A percentile compares a stretch with the other conserved stretches of the same genome.
These are phyloP conservation scores for Sinella curviseta DNA, from an alignment of 1,140 invertebrate genomes.

Conservation along the genomic window DNA sequence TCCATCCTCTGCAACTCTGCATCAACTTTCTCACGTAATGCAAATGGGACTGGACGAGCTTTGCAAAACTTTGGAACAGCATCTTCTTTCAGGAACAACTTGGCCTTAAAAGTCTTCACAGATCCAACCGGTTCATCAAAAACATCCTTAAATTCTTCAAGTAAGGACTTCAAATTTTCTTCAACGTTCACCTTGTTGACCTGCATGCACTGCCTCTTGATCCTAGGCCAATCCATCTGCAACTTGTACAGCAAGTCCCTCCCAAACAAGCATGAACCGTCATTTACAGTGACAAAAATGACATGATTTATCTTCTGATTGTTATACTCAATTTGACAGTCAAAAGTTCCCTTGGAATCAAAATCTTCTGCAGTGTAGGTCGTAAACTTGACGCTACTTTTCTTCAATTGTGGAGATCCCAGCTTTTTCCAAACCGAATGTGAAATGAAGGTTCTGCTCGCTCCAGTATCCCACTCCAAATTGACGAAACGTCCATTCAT, in stretches of 20 bases:
- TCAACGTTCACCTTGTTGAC: neutral
- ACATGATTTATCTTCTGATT: neutral
- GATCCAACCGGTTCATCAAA: slow-evolving; percentile 21
- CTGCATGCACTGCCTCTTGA: neutral
- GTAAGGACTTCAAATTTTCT: neutral
- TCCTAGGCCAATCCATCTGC: neutral
- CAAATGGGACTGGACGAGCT: slow-evolving; percentile 38
- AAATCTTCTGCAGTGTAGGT: neutral
- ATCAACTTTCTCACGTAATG: slow-evolving; percentile 28
- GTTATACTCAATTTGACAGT: neutral
- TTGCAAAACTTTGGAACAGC: slow-evolving; percentile 20
- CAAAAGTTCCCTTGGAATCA: neutral
- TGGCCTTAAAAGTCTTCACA: slow-evolving; percentile 22
- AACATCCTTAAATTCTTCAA: slow-evolving; percentile 29
- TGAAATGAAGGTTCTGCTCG: neutral
- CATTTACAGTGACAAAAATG: neutral
- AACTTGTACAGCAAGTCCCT: neutral
- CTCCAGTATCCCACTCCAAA: neutral
- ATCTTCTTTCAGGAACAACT: slow-evolving; percentile 17
- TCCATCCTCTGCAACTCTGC: slow-evolving; percentile 42
- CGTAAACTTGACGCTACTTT: neutral
- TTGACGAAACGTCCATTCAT: neutral
- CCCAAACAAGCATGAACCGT: neutral
- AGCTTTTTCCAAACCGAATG: neutral
- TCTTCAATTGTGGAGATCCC: neutral